These are phyloP conservation scores for Bucco capensis DNA, from an alignment of 2,113 vertebrate genomes.

Conservation along the genomic window DNA sequence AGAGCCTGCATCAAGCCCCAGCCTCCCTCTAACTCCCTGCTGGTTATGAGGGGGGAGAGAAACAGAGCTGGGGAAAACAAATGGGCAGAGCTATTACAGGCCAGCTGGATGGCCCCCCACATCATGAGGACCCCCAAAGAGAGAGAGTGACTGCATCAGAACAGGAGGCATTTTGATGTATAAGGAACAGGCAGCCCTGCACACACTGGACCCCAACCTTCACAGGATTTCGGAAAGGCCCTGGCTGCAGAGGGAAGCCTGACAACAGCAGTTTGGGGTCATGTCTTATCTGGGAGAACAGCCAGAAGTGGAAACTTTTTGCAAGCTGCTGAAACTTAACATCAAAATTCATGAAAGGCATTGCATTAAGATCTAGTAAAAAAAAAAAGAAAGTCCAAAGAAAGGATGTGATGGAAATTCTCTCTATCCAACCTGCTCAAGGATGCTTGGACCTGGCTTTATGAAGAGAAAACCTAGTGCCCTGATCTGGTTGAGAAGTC, in stretches of 20 bases:
- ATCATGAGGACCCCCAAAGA: not conserved
- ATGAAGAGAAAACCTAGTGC: not conserved
- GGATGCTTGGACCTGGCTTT: not conserved
- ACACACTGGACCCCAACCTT: not conserved
- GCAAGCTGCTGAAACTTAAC: not conserved
- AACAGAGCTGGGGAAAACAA: not conserved
- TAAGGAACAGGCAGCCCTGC: not conserved
- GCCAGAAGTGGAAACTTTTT: not conserved
- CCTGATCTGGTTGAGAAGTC: not conserved
- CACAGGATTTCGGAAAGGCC: not conserved
- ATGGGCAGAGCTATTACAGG: not conserved
- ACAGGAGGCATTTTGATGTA: accelerated
- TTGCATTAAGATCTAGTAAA: not conserved
- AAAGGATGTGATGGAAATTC: not conserved
- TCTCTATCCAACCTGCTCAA: not conserved
- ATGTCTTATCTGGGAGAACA: not conserved
- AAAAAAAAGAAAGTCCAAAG: not conserved
- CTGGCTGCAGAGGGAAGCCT: not conserved
- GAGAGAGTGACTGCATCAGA: not conserved
- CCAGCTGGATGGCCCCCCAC: not conserved
- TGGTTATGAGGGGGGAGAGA: not conserved
- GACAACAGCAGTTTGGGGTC: not conserved
- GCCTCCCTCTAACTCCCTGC: not conserved
- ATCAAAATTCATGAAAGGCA: not conserved
- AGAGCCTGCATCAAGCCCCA: not conserved